Conservation (phyloP, 2,888 invertebrate species). For the Biston stratarius region DNA sequence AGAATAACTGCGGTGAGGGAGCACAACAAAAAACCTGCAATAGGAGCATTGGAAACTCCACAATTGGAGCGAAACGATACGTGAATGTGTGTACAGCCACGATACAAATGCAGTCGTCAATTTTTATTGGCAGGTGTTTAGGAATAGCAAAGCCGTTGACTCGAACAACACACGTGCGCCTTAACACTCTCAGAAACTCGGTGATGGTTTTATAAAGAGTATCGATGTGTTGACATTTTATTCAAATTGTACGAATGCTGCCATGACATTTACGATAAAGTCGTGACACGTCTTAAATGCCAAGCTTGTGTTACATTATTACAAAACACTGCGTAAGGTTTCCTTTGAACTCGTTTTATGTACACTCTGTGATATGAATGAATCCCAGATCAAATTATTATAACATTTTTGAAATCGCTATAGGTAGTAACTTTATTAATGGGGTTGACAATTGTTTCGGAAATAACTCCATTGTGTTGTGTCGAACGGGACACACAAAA, state of each 20-base stretch:
- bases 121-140: constrained; percentile 47
- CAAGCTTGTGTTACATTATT: constrained; percentile 40
- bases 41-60: constrained; percentile 45
- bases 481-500: constrained; percentile 38
- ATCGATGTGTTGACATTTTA: constrained; percentile 37
- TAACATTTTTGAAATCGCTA: constrained; percentile 4
- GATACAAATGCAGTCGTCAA: constrained; percentile 46
- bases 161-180: constrained; percentile 30
- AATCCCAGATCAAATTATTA: constrained; percentile 3
- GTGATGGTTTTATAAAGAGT: constrained; percentile 41
- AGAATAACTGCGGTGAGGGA: constrained; percentile 45
- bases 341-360: constrained; percentile 14
- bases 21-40: constrained; percentile 45
- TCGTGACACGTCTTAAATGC: constrained; percentile 57
- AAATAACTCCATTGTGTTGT: constrained; percentile 30
- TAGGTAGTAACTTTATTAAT: constrained; percentile 14
- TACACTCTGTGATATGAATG: not conserved
- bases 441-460: constrained; percentile 33
- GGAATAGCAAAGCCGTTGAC: constrained; percentile 38
- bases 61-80: constrained; percentile 49
- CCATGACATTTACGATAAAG: constrained; percentile 41
- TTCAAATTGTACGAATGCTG: constrained; percentile 45
- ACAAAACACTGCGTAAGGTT: constrained; percentile 25
- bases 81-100: constrained; percentile 43
- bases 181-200: constrained; percentile 37